Evolutionary conservation across 2,113 vertebrate genomes (phyloP).

Genomic region (Planiliza haematocheilus): DNA sequence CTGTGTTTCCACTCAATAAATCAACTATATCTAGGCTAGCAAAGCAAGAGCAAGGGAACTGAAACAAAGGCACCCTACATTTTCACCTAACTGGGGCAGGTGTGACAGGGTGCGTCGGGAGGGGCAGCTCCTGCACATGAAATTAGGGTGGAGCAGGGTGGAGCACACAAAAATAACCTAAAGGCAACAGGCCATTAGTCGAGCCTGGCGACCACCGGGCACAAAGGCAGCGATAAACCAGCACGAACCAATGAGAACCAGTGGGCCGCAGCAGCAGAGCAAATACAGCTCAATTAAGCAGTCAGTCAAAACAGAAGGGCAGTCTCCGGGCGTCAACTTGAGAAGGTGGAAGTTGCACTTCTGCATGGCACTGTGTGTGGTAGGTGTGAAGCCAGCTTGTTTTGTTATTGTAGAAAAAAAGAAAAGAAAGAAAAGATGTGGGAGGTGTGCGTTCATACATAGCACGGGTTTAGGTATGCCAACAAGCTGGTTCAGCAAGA

Average conservation of each 20-base stretch:
- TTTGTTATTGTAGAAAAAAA: too few species aligned
- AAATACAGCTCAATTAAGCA: constrained; percentile 12
- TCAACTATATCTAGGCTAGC: constrained; percentile 18
- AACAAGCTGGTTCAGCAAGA: constrained; percentile 68
- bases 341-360: background rate
- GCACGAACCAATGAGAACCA: constrained; percentile 7
- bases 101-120: constrained; percentile 34
- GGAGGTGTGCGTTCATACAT: background rate
- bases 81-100: constrained; percentile 51
- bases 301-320: constrained; percentile 16
- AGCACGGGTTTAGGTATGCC: constrained; percentile 47
- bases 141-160: constrained; percentile 55
- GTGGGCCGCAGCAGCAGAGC: background rate
- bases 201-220: constrained; percentile 45
- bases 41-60: constrained; percentile 4
- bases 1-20: constrained; percentile 44
- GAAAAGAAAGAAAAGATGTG: constrained; percentile 3
- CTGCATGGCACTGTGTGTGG: background rate
- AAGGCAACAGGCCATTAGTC: constrained; percentile 60
- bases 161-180: constrained; percentile 64
- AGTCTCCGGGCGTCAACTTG: background rate
- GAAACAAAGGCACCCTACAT: constrained; percentile 66
- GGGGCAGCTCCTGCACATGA: constrained; percentile 29
- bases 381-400: constrained; percentile 23
- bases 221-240: constrained; percentile 42